Evolutionary conservation across 2,113 vertebrate species (phyloP).

Genomic region (Bujurquina vittata): DNA sequence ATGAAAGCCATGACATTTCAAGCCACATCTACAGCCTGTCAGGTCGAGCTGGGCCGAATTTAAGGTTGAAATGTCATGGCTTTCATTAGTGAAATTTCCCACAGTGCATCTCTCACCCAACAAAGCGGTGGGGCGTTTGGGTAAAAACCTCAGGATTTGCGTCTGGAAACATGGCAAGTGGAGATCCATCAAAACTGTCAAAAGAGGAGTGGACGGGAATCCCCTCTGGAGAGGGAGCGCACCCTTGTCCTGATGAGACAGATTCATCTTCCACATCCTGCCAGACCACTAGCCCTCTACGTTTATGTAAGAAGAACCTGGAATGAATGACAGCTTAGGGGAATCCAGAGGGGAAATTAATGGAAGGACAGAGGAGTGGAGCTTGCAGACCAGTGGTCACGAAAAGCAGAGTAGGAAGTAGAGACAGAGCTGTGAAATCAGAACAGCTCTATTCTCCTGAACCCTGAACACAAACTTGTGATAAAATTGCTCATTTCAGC

Average conservation of each 20-base stretch:
- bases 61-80: conserved; percentile 36
- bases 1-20: no score
- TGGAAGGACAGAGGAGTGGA: neutral
- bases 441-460: neutral
- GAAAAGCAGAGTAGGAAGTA: neutral
- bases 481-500: neutral
- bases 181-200: conserved; percentile 80
- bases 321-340: conserved; percentile 44
- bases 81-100: conserved; percentile 56
- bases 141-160: conserved; percentile 56
- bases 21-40: conserved; percentile 38
- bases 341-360: neutral
- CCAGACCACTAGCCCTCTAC: conserved; percentile 25
- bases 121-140: conserved; percentile 34
- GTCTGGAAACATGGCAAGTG: conserved; percentile 35
- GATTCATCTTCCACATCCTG: conserved; percentile 74
- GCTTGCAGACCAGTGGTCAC: neutral
- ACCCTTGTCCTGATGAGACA: conserved; percentile 68
- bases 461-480: neutral
- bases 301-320: neutral
- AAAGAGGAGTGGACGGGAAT: conserved; percentile 35
- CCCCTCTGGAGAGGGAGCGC: conserved; percentile 53
- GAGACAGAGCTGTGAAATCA: neutral
- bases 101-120: conserved; percentile 18
- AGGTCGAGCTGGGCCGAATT: neutral